phyloP scores from a whole-genome alignment of 2,113 vertebrate genomes.

The Rhinopomastus cyanomelas region DNA sequence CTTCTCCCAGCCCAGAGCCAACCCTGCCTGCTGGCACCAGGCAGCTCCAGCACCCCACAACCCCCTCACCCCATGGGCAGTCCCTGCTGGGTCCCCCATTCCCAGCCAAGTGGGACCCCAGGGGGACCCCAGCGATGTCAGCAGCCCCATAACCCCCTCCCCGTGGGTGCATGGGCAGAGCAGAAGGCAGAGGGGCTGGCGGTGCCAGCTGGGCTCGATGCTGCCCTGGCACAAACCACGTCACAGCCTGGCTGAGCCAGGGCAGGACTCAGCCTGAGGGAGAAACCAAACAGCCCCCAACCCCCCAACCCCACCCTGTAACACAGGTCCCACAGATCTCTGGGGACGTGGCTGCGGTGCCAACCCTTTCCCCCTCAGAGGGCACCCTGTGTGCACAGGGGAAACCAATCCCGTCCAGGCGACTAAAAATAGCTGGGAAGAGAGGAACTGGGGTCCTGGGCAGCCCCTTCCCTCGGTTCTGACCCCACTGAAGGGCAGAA shows the following conservation, averaged over 20 bases:
- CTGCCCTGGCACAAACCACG: constrained; percentile 25
- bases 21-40: not conserved
- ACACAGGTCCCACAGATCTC: not conserved
- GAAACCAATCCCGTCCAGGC: not conserved
- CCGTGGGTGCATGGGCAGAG: not conserved
- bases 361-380: not conserved
- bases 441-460: constrained; percentile 49
- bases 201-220: not conserved
- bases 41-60: accelerated
- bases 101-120: accelerated
- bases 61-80: accelerated
- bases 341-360: accelerated
- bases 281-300: not conserved
- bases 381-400: not conserved
- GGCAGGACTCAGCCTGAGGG: not conserved
- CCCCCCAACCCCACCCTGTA: not conserved
- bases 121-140: accelerated
- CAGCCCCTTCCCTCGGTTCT: not conserved
- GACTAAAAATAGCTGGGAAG: constrained; percentile 56
- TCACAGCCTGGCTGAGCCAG: not conserved
- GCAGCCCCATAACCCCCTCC: not conserved
- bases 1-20: accelerated
- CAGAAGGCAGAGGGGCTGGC: constrained; percentile 3
- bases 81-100: not conserved
- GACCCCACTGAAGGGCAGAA: constrained; percentile 16